Evolutionary conservation across 2,888 invertebrate species (phyloP), one percentile per base, ranked within the genome.

Genomic region (Drosophila neutralis): DNA sequence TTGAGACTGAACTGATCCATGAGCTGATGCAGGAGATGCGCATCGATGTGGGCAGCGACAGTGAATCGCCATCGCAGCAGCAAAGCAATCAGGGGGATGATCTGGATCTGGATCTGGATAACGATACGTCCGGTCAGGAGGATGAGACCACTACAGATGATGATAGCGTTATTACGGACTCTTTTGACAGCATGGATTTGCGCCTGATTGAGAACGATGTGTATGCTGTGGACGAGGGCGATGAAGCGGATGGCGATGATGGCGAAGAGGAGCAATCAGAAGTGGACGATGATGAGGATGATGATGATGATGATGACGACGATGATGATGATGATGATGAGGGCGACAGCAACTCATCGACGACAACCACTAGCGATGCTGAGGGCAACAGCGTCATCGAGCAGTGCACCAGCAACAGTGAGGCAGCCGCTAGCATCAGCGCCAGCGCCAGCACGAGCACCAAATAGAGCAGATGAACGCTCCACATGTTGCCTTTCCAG

Each of bases 11-110:
- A 60, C 63, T 93, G 51, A 76, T 93, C 18, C 89, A 88, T 61
- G 92, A 93, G 58, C 70, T 93, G 36, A 89, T 92, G 69, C 87
- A 88, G 13, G 92, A 92, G 64, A 89, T 92, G 64, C 91, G 91
- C 69, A 78, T 91, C 18, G 78, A 83, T 49, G 57, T 76, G 18
- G 73, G 73, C 35, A 73, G 70, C 52, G 58, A 64, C 64, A 71
- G 64, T 36, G 84, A 80, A 21, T 80, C 82, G 11, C 60, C 74
- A 45, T 54, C 78, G 29, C 81, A 84, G 4, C 81, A 85, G 4
- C 85, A 83, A 4, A 85, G 82, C 42, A 64, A 78, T 4, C 79
- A 73, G 3, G 78, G 63, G 21, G 81, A 84, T 8, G 84, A 83
- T 66, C 33, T 33, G 33, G 80, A 82, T 5, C 74, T 58, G 6